These are phyloP conservation scores for Rhyacophila evoluta DNA, from an alignment of 2,888 invertebrate species.

Conservation along the genomic window DNA sequence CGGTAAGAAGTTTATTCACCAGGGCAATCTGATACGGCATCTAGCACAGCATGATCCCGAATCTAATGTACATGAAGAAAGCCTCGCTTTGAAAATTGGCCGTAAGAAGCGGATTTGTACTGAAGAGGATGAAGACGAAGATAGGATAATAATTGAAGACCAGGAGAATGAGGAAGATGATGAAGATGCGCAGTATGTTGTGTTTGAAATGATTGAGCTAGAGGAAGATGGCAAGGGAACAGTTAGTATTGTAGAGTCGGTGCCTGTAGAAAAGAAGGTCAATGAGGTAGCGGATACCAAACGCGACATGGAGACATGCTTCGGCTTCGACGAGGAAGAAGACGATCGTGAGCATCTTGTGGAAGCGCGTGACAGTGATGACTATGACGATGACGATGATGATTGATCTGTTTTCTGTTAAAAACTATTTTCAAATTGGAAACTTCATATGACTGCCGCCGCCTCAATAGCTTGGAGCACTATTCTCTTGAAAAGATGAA, in stretches of 20 bases:
- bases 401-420: neutral
- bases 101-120: slow-evolving; percentile 76
- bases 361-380: slow-evolving; percentile 23
- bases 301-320: slow-evolving; percentile 84
- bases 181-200: slow-evolving; percentile 56
- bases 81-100: slow-evolving; percentile 81
- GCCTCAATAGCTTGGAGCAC: too few relatives aligned
- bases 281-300: slow-evolving; percentile 58
- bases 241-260: slow-evolving; percentile 57
- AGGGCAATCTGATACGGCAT: slow-evolving; percentile 93
- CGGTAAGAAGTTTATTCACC: slow-evolving; percentile 81
- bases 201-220: slow-evolving; percentile 55
- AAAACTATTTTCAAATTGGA: too few relatives aligned
- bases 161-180: slow-evolving; percentile 58
- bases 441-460: too few relatives aligned
- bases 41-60: slow-evolving; percentile 93
- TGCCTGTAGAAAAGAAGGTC: slow-evolving; percentile 57
- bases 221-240: slow-evolving; percentile 56
- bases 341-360: slow-evolving; percentile 56
- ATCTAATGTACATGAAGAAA: slow-evolving; percentile 79
- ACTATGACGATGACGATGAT: slow-evolving; percentile 30
- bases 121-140: slow-evolving; percentile 38
- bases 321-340: slow-evolving; percentile 76
- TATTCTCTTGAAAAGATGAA: too few relatives aligned
- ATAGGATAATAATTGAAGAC: slow-evolving; percentile 53